Conservation (phyloP, 1,140 invertebrate species). For the Magallana angulata region DNA sequence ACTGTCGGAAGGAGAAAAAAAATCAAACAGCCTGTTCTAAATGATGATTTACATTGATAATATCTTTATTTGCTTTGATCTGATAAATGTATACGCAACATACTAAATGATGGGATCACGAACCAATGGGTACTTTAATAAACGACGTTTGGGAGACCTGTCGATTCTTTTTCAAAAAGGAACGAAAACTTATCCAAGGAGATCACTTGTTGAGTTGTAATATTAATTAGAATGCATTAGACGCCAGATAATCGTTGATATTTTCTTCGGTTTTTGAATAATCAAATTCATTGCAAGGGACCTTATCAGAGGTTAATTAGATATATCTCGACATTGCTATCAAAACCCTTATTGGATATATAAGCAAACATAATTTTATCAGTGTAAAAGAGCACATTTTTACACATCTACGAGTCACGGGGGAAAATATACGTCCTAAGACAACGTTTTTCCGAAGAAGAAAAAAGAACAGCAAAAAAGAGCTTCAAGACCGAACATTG, state of each 20-base stretch:
- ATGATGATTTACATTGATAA: slow-evolving; percentile 31
- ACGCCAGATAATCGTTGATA: neutral
- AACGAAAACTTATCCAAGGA: neutral
- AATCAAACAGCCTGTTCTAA: slow-evolving; percentile 2
- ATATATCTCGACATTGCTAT: slow-evolving; percentile 24
- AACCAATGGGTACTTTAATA: neutral
- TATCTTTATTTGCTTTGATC: slow-evolving; percentile 20
- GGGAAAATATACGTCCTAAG: too few species aligned
- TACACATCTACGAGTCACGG: too few species aligned
- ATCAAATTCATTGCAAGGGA: neutral
- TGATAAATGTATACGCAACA: neutral
- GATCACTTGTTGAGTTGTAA: slow-evolving; percentile 1
- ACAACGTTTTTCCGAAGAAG: too few species aligned
- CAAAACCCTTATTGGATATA: neutral
- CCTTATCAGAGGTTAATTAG: slow-evolving; percentile 24
- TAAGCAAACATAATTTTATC: neutral
- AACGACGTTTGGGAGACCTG: neutral
- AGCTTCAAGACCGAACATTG: neutral
- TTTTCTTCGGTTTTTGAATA: neutral
- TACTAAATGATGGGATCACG: neutral
- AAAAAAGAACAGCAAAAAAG: neutral
- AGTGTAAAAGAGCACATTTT: too few species aligned
- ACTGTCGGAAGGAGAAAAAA: slow-evolving; percentile 6
- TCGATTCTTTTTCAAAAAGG: neutral
- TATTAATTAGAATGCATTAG: neutral